These are phyloP conservation scores for Urocyon cinereoargenteus DNA, from an alignment of 2,797 vertebrate genomes.

Conservation along the genomic window DNA sequence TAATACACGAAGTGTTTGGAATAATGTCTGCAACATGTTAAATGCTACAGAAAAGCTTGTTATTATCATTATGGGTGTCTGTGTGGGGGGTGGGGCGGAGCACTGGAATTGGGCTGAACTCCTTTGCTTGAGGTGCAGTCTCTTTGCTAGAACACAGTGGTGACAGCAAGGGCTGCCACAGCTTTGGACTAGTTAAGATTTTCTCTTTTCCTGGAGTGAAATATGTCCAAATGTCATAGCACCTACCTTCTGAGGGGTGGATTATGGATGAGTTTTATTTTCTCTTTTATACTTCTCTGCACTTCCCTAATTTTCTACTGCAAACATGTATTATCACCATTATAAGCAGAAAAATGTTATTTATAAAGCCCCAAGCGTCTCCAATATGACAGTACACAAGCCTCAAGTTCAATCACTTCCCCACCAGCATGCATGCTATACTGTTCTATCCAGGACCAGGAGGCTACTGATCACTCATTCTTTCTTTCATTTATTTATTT, in stretches of 20 bases:
- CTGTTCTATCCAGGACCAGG: background rate
- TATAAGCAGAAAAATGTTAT: background rate
- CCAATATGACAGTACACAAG: background rate
- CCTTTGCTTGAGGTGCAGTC: background rate
- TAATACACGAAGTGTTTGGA: conserved; percentile 20
- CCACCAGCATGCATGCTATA: background rate
- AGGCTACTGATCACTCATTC: background rate
- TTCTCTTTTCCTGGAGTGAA: background rate
- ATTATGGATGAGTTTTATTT: conserved; percentile 49
- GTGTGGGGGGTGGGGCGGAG: background rate
- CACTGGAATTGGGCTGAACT: background rate
- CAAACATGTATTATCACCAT: background rate
- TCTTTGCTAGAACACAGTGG: background rate
- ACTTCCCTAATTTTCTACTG: conserved; percentile 53
- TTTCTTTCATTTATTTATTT: background rate
- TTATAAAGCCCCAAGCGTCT: background rate
- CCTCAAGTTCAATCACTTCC: background rate
- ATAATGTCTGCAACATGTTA: background rate
- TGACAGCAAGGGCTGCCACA: background rate
- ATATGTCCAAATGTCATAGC: background rate
- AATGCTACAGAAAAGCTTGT: background rate
- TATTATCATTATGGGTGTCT: background rate
- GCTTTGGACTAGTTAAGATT: background rate
- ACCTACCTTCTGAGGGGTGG: background rate
- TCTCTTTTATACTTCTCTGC: conserved; percentile 21